These are phyloP conservation scores for Linyphia triangularis DNA, from an alignment of 2,888 invertebrate genomes.

Conservation along the genomic window DNA sequence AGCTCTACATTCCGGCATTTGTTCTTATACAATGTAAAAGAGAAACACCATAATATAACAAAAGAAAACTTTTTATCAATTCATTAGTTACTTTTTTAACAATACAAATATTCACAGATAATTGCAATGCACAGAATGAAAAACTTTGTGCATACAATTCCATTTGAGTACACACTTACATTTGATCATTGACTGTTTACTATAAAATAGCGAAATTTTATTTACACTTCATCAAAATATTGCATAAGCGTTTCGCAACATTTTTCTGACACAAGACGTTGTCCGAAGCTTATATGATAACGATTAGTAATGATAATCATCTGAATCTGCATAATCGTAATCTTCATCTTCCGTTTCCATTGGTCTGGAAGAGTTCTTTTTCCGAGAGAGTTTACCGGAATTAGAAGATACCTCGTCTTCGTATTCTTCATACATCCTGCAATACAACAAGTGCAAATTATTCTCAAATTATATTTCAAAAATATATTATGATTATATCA, in stretches of 20 bases:
- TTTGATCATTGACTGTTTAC: background rate
- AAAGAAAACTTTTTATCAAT: background rate
- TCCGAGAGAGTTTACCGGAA: constrained; percentile 17
- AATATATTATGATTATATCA: background rate
- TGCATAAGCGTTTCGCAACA: background rate
- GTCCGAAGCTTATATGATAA: background rate
- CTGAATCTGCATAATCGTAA: constrained; percentile 74
- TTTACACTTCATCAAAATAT: background rate
- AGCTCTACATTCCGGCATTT: background rate
- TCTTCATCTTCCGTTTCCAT: constrained; percentile 69
- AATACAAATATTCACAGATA: background rate
- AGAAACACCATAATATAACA: background rate
- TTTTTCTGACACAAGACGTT: background rate
- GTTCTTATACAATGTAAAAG: background rate
- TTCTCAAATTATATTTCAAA: too few relatives aligned
- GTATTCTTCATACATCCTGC: constrained; percentile 59
- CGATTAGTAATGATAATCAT: constrained; percentile 69
- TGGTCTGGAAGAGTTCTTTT: background rate
- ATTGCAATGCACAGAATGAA: background rate
- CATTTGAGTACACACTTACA: background rate
- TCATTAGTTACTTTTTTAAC: background rate
- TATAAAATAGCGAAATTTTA: background rate
- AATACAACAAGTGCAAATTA: background rate
- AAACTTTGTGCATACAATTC: background rate
- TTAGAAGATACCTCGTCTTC: constrained; percentile 59